Evolutionary conservation across 2,113 vertebrate genomes (phyloP), one percentile per base, ranked within the genome.

Genomic region (Hypomesus transpacificus): DNA sequence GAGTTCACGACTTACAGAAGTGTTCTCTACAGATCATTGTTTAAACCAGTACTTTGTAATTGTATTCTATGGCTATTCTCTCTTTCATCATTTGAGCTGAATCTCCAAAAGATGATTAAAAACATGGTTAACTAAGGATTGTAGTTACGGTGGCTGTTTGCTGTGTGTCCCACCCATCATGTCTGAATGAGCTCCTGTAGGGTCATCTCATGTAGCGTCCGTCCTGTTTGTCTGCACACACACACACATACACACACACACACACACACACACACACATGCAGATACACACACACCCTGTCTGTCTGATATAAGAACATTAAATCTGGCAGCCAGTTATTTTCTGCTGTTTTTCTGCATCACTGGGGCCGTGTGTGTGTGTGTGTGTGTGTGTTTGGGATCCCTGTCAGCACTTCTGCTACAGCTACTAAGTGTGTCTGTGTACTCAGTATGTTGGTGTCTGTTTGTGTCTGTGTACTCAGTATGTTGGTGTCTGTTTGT

Each of bases 381-480:
- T 63, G 28, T 68, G 62, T 46, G 62, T 66, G n/a, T 67, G 31
- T 28, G 57, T 22, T 34, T 51, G 53, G 46, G 51, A 46, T 13
- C 39, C 39, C 9, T 46, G 39, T 46, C 39, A 46, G 39, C 39
- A 46, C 9, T 46, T 46, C 9, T 46, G 39, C 39, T 14, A 22
- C 28, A 20, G 20, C 34, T 3, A 22, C 34, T 3, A 22, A 46
- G 20, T 50, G 7, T 62, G 26, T 70, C 18, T 26, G 39, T 51
- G 6, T 60, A 46, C 39, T 13, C 39, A 11, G 22, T 62, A 2
- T 53, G 16, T 31, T 21, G 9, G 13, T n/a, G 5, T 65, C 13
- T 17, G n/a, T n/a, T n/a, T 50, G 7, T 62, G 26, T 70, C 18
- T 26, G 39, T 51, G 6, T 60, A 46, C 39, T 13, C 39, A 11